These are phyloP conservation scores for Acromyrmex charruanus DNA, from an alignment of 1,140 invertebrate genomes.

Conservation along the genomic window DNA sequence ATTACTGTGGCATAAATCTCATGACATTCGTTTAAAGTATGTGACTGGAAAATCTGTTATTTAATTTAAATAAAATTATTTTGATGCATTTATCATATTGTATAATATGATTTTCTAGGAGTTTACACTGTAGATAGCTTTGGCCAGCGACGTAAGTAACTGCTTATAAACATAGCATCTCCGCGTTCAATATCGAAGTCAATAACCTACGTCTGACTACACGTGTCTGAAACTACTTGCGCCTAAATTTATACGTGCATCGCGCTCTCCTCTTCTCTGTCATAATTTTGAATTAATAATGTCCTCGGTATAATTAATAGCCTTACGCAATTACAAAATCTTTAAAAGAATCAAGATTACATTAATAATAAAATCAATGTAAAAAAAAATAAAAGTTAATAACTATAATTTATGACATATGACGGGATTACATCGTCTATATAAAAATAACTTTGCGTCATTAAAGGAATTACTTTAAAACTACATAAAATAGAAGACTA, in stretches of 20 bases:
- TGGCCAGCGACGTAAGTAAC: conserved; percentile 22
- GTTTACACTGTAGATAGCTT: conserved; percentile 20
- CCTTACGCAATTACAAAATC: not conserved
- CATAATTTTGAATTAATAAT: conserved; percentile 22
- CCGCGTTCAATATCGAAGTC: conserved; percentile 55
- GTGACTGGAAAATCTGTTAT: not conserved
- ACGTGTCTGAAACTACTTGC: conserved; percentile 44
- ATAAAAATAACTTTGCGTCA: not conserved
- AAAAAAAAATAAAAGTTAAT: not conserved
- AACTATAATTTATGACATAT: not conserved
- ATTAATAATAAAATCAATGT: conserved; percentile 9
- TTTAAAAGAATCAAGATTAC: not conserved
- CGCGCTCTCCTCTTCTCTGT: not conserved
- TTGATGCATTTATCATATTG: not conserved
- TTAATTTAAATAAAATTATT: conserved; percentile 24
- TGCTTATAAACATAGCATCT: conserved; percentile 44
- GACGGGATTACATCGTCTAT: not conserved
- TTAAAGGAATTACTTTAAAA: conserved; percentile 16
- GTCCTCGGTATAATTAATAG: not conserved
- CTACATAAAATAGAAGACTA: not conserved
- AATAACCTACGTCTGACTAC: conserved; percentile 55
- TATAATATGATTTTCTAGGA: not conserved
- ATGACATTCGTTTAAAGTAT: not conserved
- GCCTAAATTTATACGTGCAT: conserved; percentile 32
- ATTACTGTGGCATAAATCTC: not conserved